A percentile compares a stretch with the other conserved stretches of the same genome.
Evolutionary conservation across 2,888 invertebrate genomes (phyloP).

Genomic region (Bombylius major): DNA sequence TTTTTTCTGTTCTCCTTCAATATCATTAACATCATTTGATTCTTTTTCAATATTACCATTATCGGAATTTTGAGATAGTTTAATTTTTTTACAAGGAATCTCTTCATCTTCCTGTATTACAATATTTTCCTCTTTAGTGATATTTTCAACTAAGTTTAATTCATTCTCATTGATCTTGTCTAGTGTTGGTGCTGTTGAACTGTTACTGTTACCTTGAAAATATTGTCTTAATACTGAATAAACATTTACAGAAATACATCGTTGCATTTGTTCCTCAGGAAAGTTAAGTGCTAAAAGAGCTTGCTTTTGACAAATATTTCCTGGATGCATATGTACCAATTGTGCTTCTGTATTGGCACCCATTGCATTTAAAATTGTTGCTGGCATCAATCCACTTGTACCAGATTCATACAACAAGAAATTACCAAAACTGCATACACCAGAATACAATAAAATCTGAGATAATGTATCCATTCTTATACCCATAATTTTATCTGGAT

Average conservation of each 20-base stretch:
- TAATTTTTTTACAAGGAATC: not conserved
- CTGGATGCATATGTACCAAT: conserved; percentile 66
- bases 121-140: not conserved
- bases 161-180: conserved; percentile 1
- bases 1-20: conserved; percentile 27
- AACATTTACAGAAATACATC: conserved; percentile 63
- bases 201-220: conserved; percentile 42
- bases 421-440: conserved; percentile 63
- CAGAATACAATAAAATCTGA: conserved; percentile 71
- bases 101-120: not conserved
- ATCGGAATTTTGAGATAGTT: not conserved
- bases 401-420: conserved; percentile 81
- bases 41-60: conserved; percentile 10
- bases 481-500: conserved; percentile 60
- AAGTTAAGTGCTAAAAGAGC: conserved; percentile 72
- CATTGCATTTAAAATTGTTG: conserved; percentile 68
- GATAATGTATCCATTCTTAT: conserved; percentile 79
- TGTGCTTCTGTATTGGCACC: conserved; percentile 50
- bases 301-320: conserved; percentile 66
- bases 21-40: not conserved
- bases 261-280: conserved; percentile 50
- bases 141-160: not conserved
- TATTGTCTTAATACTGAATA: conserved; percentile 58
- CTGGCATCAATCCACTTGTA: conserved; percentile 71
- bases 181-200: conserved; percentile 7